Base-by-base conservation (phyloP, 2,888 invertebrate species). In the Scaptomyza parva region DNA sequence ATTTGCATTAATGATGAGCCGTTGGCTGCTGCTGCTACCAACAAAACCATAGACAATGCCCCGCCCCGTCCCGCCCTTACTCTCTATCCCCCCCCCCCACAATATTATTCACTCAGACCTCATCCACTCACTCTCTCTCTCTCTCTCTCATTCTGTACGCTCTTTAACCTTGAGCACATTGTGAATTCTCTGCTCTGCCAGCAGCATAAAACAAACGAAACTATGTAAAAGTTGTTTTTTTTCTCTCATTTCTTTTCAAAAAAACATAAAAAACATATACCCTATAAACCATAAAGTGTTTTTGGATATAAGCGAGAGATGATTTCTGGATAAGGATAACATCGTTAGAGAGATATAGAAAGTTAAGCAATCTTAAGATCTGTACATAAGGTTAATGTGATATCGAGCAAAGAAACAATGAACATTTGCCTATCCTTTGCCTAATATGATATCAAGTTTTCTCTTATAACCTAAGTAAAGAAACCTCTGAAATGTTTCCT, bases 1-100 rank as follows among this genome's bases (percentile, higher is more conserved):
- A 81, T 83, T 83, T 81, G 81, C 86, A 85, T 84, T 84, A 84
- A 84, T 84, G 86, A 81, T 83, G 83, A 81, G 82, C 64, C 50
- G 68, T 41, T 71, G 67, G 51, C 64, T 45, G 68, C 39, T 71
- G 67, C 47, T 48, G 59, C 72, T 48, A 44, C 51, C 43, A 44
- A 22, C 61, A 48, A 30, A 26, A 37, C 57, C 51, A 59, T 37
- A 67, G 48, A 63, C 70, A 51, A 28, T 14, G 45, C 20, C 14
- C 0, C 9, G 14, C 6, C 8, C 26, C 28, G 1, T 0, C 28
- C 28, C 28, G 28, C 28, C 28, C 28, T 9, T 2, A n/a, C n/a
- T n/a, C n/a, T 2, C 1, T 8, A 0, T 9, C 18, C 22, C 7
- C 12, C 14, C 33, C n/a, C 3, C 17, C 12, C 33, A 8, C 45